Evolutionary conservation across 2,113 vertebrate species (phyloP), one percentile per base, ranked within the genome.

Genomic region (Motacilla alba): DNA sequence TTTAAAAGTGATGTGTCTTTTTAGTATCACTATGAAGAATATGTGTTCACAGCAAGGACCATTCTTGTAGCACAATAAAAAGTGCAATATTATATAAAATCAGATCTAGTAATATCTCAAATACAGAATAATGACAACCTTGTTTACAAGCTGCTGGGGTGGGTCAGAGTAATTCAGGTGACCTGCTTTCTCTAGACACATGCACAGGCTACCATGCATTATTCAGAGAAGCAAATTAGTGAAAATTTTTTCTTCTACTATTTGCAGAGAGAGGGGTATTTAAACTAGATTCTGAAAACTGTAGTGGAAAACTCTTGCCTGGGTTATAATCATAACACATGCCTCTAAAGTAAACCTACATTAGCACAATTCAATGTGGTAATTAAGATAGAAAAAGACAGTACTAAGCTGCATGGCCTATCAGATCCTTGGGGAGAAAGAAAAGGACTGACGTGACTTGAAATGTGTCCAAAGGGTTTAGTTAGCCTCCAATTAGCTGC

Each of bases 401-500:
- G 89, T 93, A 94, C 95, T 96, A 97, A 98, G 80, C 97, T 94
- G 81, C 94, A 63, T 90, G 96, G 97, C 96, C 66, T 96, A 96
- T 96, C 96, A 92, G 90, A 96, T 97, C 97, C 97, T 97, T 93
- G 68, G 97, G 97, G 97, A 86, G 35, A 89, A 96, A 78, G 98
- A 97, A 97, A 76, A 91, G 94, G 95, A 98, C 89, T 95, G 96
- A 98, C 30, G 37, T 97, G 97, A 97, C 82, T 98, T 98, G 97
- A 98, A 97, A 97, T 74, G 79, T 96, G 97, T 97, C 98, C 98
- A 97, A 98, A 89, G 95, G 95, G 97, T 98, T 98, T 98, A 98
- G 98, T 98, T 98, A 97, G 93, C 95, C 95, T 98, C 98, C 98
- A 98, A 98, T 99, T 99, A 98, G 97, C 97, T 96, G 95, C 90